These are phyloP conservation scores for Steinernema hermaphroditum DNA, from an alignment of 2,888 invertebrate species.

Conservation along the genomic window DNA sequence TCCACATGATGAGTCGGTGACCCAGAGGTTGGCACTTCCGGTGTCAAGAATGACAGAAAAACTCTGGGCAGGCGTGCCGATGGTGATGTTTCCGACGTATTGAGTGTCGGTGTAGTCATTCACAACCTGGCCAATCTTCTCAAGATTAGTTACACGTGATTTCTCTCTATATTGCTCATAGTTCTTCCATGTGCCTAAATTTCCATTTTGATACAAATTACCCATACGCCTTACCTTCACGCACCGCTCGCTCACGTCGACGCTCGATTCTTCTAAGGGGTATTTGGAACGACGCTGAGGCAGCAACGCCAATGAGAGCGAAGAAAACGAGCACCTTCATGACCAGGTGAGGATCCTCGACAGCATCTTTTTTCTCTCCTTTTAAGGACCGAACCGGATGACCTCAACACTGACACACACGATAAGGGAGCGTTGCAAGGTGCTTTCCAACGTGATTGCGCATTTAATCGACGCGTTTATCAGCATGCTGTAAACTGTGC, in stretches of 20 bases:
- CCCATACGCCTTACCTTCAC: constrained; percentile 11
- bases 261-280: constrained; percentile 45
- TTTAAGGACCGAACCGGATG: no score
- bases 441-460: no score
- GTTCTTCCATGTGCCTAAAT: neutral
- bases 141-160: neutral
- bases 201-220: neutral
- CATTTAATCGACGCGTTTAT: no score
- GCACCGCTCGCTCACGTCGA: constrained; percentile 46
- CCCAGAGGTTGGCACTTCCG: no score
- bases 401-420: no score
- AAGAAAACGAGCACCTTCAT: constrained; percentile 42
- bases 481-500: no score
- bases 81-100: constrained; percentile 71
- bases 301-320: constrained; percentile 50
- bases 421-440: no score
- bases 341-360: no score
- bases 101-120: constrained; percentile 43
- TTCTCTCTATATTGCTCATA: neutral
- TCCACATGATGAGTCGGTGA: constrained; percentile 50
- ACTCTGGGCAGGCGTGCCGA: constrained; percentile 71
- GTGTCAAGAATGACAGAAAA: no score
- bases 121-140: no score
- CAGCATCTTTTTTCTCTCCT: no score
- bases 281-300: constrained; percentile 51